Conservation (phyloP, 2,113 vertebrate species). For the Alaudala cheleensis region DNA sequence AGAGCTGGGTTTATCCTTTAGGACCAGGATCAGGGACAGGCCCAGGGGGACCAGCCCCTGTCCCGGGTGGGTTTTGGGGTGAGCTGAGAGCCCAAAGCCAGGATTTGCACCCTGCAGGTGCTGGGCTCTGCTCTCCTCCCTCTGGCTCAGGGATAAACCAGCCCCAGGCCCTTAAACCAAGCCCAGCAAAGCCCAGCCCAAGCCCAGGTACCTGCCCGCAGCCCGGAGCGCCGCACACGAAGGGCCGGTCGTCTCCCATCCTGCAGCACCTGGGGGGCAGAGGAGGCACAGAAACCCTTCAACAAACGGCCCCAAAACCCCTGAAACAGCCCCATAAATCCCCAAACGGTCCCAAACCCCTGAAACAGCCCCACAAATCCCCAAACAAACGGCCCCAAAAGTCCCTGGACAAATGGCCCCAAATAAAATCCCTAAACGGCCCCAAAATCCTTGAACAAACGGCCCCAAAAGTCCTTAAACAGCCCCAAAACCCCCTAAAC, state of each 20-base stretch:
- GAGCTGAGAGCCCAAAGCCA: not conserved
- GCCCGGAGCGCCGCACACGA: constrained; percentile 94
- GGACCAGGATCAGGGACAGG: too few relatives aligned
- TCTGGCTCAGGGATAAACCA: too few relatives aligned
- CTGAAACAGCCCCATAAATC: constrained; percentile 49
- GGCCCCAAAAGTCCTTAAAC: constrained; percentile 52
- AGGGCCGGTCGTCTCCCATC: constrained; percentile 98
- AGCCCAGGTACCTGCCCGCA: constrained; percentile 89
- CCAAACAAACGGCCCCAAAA: constrained; percentile 19
- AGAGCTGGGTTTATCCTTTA: too few relatives aligned
- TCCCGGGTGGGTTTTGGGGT: constrained; percentile 2
- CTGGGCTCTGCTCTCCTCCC: constrained; percentile 64
- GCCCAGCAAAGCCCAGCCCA: not conserved
- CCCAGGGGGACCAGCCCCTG: not conserved
- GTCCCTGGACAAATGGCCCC: too few relatives aligned
- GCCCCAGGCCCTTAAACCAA: not conserved
- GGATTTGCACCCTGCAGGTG: constrained; percentile 70
- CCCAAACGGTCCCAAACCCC: constrained; percentile 37
- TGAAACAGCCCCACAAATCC: not conserved
- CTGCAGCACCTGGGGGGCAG: constrained; percentile 62
- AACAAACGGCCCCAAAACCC: not conserved
- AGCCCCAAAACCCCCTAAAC: constrained; percentile 48
- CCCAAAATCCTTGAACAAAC: constrained; percentile 20
- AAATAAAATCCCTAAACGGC: too few relatives aligned
- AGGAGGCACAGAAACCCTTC: not conserved